These are phyloP conservation scores for Typhlomys cinereus DNA, from an alignment of 2,113 vertebrate species.

Conservation along the genomic window DNA sequence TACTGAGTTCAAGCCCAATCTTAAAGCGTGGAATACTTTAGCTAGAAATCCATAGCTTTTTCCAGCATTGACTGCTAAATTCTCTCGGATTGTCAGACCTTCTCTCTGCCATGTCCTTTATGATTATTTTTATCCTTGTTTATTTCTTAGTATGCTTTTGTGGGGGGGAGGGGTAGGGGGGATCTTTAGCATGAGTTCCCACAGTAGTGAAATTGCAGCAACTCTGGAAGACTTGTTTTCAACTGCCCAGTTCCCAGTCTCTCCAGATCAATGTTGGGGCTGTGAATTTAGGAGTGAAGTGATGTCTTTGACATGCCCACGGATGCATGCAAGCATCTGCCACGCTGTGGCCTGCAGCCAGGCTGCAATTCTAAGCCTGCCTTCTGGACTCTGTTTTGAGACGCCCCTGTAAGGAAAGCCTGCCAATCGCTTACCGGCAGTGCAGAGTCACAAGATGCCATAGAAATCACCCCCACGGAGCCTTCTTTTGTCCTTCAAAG, in stretches of 20 bases:
- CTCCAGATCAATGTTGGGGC: neutral
- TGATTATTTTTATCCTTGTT: neutral
- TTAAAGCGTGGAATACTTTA: neutral
- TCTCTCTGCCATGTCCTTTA: neutral
- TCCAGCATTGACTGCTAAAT: neutral
- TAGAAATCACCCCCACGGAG: neutral
- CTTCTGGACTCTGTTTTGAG: conserved; percentile 24
- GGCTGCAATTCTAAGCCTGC: conserved; percentile 31
- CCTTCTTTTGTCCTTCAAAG: conserved; percentile 4
- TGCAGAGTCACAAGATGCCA: neutral
- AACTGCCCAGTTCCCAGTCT: neutral
- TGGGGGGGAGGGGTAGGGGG: too few relatives aligned
- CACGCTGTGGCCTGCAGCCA: neutral
- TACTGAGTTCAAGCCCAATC: neutral
- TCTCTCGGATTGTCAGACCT: neutral
- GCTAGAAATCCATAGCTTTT: neutral
- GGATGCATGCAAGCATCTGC: neutral
- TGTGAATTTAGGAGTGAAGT: neutral
- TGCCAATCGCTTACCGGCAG: neutral
- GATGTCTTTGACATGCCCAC: neutral
- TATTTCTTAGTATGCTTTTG: neutral
- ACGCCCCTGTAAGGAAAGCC: neutral
- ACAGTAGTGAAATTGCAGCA: neutral
- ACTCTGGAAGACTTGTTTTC: neutral
- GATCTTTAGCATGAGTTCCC: neutral